Conservation (phyloP, 1,140 invertebrate species). For the Cyrtorhinus lividipennis region DNA sequence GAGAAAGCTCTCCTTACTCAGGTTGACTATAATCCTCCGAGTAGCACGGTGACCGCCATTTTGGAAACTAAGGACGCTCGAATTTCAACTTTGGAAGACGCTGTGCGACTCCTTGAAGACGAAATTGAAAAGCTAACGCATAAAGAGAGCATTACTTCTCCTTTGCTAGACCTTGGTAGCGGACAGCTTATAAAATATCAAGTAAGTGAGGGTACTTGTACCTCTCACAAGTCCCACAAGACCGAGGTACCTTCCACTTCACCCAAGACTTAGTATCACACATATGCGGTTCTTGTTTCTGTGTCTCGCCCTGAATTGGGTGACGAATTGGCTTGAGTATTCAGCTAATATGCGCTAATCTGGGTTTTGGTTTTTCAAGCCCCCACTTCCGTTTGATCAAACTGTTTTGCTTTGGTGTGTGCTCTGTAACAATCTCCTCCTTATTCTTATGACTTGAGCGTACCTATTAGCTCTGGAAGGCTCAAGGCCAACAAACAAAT, state of each 20-base stretch:
- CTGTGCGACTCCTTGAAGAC: conserved; percentile 54
- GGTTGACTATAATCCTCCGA: conserved; percentile 36
- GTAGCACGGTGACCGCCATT: conserved; percentile 55
- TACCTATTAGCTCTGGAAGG: too few species aligned
- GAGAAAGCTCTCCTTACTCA: conserved; percentile 52
- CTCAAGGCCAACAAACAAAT: too few species aligned
- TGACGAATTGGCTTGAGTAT: too few species aligned
- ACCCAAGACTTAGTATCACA: too few species aligned
- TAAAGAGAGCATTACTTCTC: conserved; percentile 29
- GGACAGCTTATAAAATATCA: conserved; percentile 42
- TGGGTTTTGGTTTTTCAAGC: too few species aligned
- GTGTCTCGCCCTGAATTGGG: too few species aligned
- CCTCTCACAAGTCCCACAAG: background rate
- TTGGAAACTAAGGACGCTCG: conserved; percentile 71
- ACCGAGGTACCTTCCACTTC: background rate
- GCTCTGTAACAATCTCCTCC: too few species aligned
- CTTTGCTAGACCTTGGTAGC: conserved; percentile 26
- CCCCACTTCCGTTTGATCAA: too few species aligned
- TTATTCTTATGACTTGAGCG: too few species aligned
- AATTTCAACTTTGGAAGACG: conserved; percentile 69
- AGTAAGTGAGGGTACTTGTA: conserved; percentile 42
- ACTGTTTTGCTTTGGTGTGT: too few species aligned
- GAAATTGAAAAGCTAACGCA: conserved; percentile 46
- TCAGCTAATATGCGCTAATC: too few species aligned
- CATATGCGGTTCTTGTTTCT: too few species aligned